Conservation (phyloP, 2,797 vertebrate genomes). For the Coracias cyanogaster region DNA sequence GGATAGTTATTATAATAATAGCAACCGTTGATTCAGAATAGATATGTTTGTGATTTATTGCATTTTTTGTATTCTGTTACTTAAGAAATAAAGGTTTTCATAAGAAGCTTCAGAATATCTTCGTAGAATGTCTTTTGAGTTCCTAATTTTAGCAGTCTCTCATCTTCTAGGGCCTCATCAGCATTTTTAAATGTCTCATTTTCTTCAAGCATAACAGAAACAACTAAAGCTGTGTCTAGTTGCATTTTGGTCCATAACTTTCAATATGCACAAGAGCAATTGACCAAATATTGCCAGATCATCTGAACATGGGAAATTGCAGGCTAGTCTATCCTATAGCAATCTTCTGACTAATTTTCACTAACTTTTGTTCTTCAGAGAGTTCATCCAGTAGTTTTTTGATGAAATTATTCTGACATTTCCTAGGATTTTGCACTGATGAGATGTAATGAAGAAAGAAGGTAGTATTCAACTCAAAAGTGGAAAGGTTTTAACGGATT, state of each 20-base stretch:
- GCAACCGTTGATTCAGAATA: background rate
- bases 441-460: background rate
- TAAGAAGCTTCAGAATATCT: slow-evolving; percentile 27
- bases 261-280: background rate
- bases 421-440: background rate
- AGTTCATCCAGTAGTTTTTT: background rate
- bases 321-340: background rate
- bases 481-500: background rate
- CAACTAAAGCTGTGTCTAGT: slow-evolving; percentile 48
- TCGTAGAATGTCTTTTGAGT: background rate
- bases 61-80: background rate
- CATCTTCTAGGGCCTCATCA: slow-evolving; percentile 43
- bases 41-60: background rate
- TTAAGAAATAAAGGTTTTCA: slow-evolving; percentile 21
- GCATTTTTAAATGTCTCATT: slow-evolving; percentile 35
- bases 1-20: background rate
- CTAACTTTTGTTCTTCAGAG: background rate
- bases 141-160: slow-evolving; percentile 58
- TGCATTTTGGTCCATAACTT: slow-evolving; percentile 33
- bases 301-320: slow-evolving; percentile 8
- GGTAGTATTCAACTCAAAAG: background rate
- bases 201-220: slow-evolving; percentile 57
- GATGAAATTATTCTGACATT: background rate
- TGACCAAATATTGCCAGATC: slow-evolving; percentile 38
- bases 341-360: background rate